A percentile compares a stretch with the other conserved stretches of the same genome.
Evolutionary conservation across 2,888 invertebrate genomes (phyloP).

Genomic region (Idaea aversata): DNA sequence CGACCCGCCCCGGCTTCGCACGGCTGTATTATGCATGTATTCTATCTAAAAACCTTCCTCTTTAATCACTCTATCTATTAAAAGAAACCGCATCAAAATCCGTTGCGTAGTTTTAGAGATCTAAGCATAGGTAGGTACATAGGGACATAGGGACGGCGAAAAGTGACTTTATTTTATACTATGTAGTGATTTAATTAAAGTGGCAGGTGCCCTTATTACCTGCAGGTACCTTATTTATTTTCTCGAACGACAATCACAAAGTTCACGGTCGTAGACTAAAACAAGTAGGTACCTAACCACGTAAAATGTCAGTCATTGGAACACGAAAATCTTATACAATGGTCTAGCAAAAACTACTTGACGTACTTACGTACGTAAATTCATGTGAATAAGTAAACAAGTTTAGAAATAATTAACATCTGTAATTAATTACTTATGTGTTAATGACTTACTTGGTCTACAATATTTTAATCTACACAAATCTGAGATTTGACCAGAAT

Average conservation of each 20-base stretch:
- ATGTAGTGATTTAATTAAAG: too few relatives aligned
- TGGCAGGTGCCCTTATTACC: too few relatives aligned
- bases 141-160: too few relatives aligned
- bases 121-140: too few relatives aligned
- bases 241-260: not conserved
- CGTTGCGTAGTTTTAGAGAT: too few relatives aligned
- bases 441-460: not conserved
- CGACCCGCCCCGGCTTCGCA: too few relatives aligned
- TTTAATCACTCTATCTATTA: too few relatives aligned
- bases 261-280: not conserved
- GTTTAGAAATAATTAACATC: not conserved
- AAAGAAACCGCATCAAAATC: too few relatives aligned
- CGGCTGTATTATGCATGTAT: too few relatives aligned
- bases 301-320: not conserved
- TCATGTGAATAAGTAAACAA: not conserved
- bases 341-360: not conserved
- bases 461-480: not conserved
- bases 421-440: not conserved
- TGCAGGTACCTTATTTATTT: not conserved
- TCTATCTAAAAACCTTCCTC: too few relatives aligned
- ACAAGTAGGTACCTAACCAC: not conserved
- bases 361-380: not conserved
- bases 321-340: not conserved
- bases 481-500: too few relatives aligned
- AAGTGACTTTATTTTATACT: too few relatives aligned